These are phyloP conservation scores for Motacilla alba DNA, from an alignment of 2,113 vertebrate species.

Conservation along the genomic window DNA sequence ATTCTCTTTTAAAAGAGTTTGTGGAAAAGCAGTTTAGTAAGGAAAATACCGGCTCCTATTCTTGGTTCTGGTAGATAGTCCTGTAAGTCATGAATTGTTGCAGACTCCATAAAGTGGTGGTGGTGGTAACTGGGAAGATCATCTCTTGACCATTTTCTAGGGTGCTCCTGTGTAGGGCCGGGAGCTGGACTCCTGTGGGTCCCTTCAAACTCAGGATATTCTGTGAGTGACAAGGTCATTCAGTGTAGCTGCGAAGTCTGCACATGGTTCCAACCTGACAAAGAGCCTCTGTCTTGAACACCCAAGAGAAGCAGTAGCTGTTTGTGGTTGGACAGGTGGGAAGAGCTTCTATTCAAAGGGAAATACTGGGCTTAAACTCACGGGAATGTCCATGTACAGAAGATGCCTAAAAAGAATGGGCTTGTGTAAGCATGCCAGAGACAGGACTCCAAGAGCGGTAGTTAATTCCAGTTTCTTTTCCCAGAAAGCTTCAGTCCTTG, in stretches of 20 bases:
- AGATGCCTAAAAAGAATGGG: neutral
- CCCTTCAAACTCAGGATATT: neutral
- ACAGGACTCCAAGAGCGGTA: neutral
- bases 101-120: neutral
- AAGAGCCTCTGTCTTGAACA: neutral
- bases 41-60: neutral
- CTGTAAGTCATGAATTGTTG: neutral
- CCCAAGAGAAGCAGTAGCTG: neutral
- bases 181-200: neutral
- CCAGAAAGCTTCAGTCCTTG: neutral
- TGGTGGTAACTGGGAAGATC: neutral
- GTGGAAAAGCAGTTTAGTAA: neutral
- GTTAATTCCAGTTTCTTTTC: neutral
- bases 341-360: neutral
- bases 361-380: neutral
- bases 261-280: fast-evolving
- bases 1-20: neutral
- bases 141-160: neutral
- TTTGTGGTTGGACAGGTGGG: neutral
- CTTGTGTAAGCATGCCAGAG: neutral
- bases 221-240: neutral
- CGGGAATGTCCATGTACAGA: neutral
- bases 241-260: neutral
- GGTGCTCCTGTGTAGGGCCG: neutral
- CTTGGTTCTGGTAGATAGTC: neutral